Evolutionary conservation across 2,113 vertebrate species (phyloP), one percentile per base, ranked within the genome.

Genomic region (Colossoma macropomum): DNA sequence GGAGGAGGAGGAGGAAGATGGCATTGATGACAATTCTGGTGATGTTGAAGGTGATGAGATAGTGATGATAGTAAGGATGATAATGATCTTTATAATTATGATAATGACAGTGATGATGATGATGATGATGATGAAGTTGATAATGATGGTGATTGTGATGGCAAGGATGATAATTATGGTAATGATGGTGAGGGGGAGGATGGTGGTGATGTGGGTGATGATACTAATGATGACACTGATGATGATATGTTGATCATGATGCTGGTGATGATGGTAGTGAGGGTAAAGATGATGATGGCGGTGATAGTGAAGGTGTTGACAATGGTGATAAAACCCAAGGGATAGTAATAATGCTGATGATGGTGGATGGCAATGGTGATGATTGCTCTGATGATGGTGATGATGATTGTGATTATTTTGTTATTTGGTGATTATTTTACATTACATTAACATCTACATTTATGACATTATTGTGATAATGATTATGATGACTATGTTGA

Each of bases 401-500:
- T 27, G 17, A 34, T 50, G 17, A 63, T n/a, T 28, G 3, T 83
- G 66, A 52, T 75, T 23, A 50, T 77, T n/a, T 32, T 73, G 60
- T n/a, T n/a, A n/a, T n/a, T n/a, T 50, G 48, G 1, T 50, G 8
- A 15, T 50, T n/a, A n/a, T n/a, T n/a, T n/a, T n/a, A n/a, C n/a
- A n/a, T n/a, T n/a, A n/a, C n/a, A n/a, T n/a, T n/a, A n/a, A n/a
- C 45, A 12, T 41, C 60, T 10, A 54, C 56, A 16, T 19, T 59
- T 25, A 54, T 32, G 1, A 12, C 56, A 48, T 0, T 28, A 19
- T 12, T 63, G 25, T 16, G 23, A 17, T 45, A 3, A 28, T 77
- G 15, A 45, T 19, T 25, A 21, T 62, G 32, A 0, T 54, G 48
- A 30, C 30, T 10, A 50, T 50, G 13, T 2, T 45, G 70, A 48